phyloP scores from a whole-genome alignment of 2,797 vertebrate species.

The Sebastes diploproa region DNA sequence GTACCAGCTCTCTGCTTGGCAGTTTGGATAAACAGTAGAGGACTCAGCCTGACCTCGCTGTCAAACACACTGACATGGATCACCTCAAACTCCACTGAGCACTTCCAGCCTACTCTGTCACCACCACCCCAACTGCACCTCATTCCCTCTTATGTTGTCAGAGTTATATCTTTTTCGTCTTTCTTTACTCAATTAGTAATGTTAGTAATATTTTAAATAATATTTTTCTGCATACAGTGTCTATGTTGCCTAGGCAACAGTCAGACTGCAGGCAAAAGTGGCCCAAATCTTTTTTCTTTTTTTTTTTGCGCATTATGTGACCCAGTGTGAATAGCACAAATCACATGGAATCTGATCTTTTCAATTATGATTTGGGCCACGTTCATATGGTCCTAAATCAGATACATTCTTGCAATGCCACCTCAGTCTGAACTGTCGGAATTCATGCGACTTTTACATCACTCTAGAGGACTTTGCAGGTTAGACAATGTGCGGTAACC shows the following conservation, averaged over 20 bases:
- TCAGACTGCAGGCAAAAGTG: background rate
- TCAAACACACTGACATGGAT: constrained; percentile 63
- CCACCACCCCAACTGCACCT: background rate
- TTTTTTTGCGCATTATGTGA: too few species aligned
- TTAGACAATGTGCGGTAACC: background rate
- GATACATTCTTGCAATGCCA: background rate
- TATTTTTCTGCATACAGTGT: background rate
- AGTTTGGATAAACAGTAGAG: constrained; percentile 61
- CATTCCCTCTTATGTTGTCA: background rate
- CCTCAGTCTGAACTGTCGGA: background rate
- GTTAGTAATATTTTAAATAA: background rate
- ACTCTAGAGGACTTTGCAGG: background rate
- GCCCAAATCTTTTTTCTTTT: too few species aligned
- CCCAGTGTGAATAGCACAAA: background rate
- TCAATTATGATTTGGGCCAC: too few species aligned
- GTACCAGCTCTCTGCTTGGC: constrained; percentile 42
- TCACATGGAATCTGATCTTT: too few species aligned
- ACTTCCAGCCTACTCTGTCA: constrained; percentile 2
- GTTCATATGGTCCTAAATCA: accelerated
- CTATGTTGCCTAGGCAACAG: background rate
- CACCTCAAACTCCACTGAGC: constrained; percentile 39
- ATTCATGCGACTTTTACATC: too few species aligned
- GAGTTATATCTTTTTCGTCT: background rate
- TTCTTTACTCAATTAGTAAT: background rate
- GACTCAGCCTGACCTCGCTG: constrained; percentile 48